phyloP scores from a whole-genome alignment of 2,113 vertebrate species.

The Malurus melanocephalus region DNA sequence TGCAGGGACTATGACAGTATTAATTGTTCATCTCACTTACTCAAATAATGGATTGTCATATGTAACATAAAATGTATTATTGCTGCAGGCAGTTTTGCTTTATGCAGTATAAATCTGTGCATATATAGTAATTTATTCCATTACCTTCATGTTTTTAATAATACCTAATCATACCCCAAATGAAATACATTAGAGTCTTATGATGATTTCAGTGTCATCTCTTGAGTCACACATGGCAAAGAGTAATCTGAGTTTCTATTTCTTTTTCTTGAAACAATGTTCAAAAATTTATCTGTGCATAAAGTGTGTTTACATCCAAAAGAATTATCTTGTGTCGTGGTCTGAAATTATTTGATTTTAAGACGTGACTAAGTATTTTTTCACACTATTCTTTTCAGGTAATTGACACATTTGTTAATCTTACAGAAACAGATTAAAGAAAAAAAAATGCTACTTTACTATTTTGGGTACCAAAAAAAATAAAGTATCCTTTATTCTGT shows the following conservation, averaged over 20 bases:
- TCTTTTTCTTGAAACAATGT: background rate
- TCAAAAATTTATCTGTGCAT: background rate
- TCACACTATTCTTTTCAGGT: background rate
- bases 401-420: constrained; percentile 17
- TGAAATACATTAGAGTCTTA: background rate
- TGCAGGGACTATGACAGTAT: background rate
- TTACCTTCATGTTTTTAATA: background rate
- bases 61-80: background rate
- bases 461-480: background rate
- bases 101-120: background rate
- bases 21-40: background rate
- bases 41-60: background rate
- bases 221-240: background rate
- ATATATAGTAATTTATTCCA: background rate
- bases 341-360: constrained; percentile 33
- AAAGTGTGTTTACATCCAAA: constrained; percentile 13
- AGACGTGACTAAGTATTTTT: background rate
- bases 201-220: background rate
- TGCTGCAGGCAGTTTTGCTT: background rate
- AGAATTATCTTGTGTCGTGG: background rate
- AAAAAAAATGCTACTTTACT: background rate
- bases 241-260: background rate
- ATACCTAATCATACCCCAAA: background rate
- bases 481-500: background rate
- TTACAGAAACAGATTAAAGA: background rate